Evolutionary conservation across 2,113 vertebrate species (phyloP).

Genomic region (Melozone crissalis): DNA sequence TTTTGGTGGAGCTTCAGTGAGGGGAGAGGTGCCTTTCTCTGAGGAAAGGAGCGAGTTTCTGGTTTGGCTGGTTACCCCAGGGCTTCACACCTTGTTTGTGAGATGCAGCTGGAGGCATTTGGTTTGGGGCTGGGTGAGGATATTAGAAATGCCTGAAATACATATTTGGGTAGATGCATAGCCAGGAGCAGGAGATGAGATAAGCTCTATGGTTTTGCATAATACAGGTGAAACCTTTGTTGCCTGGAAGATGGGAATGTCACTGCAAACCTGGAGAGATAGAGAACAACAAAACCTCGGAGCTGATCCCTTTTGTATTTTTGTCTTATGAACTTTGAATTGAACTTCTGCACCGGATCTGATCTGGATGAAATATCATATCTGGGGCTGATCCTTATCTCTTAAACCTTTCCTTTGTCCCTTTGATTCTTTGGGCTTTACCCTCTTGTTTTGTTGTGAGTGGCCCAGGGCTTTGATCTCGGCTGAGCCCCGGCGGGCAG

Average conservation of each 20-base stretch:
- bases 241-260: slow-evolving; percentile 64
- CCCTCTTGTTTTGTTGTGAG: slow-evolving; percentile 85
- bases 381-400: slow-evolving; percentile 95
- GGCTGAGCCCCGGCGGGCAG: slow-evolving; percentile 76
- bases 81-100: background rate
- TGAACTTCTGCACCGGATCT: slow-evolving; percentile 89
- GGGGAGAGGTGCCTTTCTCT: background rate
- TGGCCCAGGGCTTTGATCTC: slow-evolving; percentile 91
- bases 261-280: background rate
- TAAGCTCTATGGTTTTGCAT: background rate
- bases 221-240: slow-evolving; percentile 21
- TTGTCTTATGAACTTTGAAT: slow-evolving; percentile 80
- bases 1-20: background rate
- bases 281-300: slow-evolving; percentile 45
- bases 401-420: slow-evolving; percentile 97
- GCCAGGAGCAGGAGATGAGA: slow-evolving; percentile 20
- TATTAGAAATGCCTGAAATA: slow-evolving; percentile 50
- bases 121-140: slow-evolving; percentile 47
- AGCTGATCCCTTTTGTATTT: slow-evolving; percentile 75
- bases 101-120: background rate
- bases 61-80: background rate
- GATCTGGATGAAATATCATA: slow-evolving; percentile 97
- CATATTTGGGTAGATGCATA: slow-evolving; percentile 24
- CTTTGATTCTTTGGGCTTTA: slow-evolving; percentile 88
- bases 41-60: background rate